These are phyloP conservation scores for Chaetops frenatus DNA, from an alignment of 2,113 vertebrate genomes.

Conservation along the genomic window DNA sequence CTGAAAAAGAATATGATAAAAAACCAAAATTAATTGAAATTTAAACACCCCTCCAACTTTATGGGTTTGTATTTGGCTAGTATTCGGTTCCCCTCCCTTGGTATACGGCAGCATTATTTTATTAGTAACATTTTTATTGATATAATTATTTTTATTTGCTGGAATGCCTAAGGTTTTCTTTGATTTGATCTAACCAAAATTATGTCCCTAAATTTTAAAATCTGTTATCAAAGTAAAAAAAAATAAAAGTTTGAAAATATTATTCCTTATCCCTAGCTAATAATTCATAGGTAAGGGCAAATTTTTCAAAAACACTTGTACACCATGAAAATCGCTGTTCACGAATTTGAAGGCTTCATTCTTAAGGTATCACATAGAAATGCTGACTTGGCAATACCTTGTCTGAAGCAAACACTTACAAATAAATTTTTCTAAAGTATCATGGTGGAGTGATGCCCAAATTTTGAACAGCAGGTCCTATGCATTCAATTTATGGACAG, in stretches of 20 bases:
- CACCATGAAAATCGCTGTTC: background rate
- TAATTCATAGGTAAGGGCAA: background rate
- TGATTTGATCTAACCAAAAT: background rate
- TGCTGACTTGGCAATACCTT: background rate
- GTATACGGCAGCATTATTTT: background rate
- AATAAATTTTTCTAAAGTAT: background rate
- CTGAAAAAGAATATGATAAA: background rate
- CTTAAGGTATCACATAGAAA: background rate
- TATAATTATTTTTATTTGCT: background rate
- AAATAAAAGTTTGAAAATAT: background rate
- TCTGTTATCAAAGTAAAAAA: background rate
- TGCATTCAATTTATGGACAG: background rate
- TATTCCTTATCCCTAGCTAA: background rate
- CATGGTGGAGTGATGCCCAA: background rate
- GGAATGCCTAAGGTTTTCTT: background rate
- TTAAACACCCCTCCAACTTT: rapidly evolving
- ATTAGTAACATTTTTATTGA: background rate
- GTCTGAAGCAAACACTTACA: background rate
- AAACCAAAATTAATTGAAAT: background rate
- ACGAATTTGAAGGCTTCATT: background rate
- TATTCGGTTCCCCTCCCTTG: background rate
- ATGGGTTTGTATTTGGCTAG: background rate
- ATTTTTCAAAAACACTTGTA: background rate
- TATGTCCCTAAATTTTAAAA: background rate
- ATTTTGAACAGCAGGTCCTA: background rate